phyloP scores from a whole-genome alignment of 2,888 invertebrate genomes.

The Endomychus coccineus region DNA sequence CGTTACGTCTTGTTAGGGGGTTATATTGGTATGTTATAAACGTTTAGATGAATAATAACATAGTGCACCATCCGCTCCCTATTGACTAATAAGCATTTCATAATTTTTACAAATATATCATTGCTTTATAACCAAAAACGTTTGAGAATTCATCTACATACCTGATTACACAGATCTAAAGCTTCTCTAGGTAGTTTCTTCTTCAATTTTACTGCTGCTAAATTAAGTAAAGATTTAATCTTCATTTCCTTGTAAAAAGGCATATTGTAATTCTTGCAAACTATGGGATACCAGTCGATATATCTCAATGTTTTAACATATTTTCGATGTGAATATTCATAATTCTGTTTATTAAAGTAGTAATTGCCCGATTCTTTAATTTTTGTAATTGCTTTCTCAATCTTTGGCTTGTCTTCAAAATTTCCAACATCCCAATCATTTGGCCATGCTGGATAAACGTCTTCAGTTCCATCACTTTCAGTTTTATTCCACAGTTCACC shows the following conservation, averaged over 20 bases:
- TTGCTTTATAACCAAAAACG: too few species aligned
- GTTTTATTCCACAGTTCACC: constrained; percentile 58
- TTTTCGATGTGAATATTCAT: constrained; percentile 60
- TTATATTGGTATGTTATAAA: too few species aligned
- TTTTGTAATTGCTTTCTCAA: constrained; percentile 48
- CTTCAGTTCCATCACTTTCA: constrained; percentile 64
- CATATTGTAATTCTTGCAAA: constrained; percentile 31
- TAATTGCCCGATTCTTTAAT: constrained; percentile 69
- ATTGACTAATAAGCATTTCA: too few species aligned
- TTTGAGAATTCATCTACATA: constrained; percentile 41
- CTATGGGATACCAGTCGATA: constrained; percentile 46
- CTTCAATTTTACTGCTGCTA: constrained; percentile 68
- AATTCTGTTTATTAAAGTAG: constrained; percentile 55
- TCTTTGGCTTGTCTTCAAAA: constrained; percentile 17
- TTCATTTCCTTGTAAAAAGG: constrained; percentile 38
- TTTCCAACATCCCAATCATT: constrained; percentile 54
- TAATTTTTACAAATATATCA: too few species aligned
- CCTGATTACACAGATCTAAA: constrained; percentile 59
- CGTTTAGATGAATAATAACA: too few species aligned
- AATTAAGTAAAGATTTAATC: constrained; percentile 57
- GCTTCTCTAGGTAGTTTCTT: constrained; percentile 54
- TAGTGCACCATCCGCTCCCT: too few species aligned
- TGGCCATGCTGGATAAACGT: constrained; percentile 69
- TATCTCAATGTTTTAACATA: constrained; percentile 76
- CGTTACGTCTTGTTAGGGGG: too few species aligned